Conservation (phyloP, 23 tunicate genomes). For the Trididemnum clinides region DNA sequence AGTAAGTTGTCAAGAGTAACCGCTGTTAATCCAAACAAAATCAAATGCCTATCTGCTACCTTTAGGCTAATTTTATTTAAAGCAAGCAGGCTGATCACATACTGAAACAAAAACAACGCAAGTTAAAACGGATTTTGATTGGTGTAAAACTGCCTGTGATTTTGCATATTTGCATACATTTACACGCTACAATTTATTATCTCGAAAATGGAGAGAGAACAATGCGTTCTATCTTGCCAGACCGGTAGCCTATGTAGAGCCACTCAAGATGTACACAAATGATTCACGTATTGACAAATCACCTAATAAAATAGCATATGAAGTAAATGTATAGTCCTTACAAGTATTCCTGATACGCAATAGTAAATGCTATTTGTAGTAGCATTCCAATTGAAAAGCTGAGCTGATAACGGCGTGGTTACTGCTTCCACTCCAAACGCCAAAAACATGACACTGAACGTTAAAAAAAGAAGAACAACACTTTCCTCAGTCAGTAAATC, state of each 20-base stretch:
- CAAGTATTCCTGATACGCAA: constrained; percentile 57
- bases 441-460: constrained; percentile 65
- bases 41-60: constrained; percentile 11
- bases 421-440: constrained; percentile 84
- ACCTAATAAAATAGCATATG: background rate
- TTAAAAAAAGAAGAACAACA: constrained; percentile 53
- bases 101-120: background rate
- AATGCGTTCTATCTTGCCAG: no score
- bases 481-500: constrained; percentile 74
- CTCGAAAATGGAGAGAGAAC: no score
- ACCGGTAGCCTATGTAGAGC: no score
- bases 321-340: constrained; percentile 9
- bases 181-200: no score
- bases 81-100: constrained; percentile 1
- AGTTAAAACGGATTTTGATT: background rate
- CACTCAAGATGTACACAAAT: no score
- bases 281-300: background rate
- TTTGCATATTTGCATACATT: background rate
- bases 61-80: constrained; percentile 14
- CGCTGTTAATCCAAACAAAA: constrained; percentile 4
- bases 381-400: constrained; percentile 55
- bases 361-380: constrained; percentile 60
- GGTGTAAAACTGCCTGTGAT: no score
- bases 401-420: constrained; percentile 53
- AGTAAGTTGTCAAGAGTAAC: background rate